These are phyloP conservation scores for Spea multiplicata DNA, from an alignment of 2,113 vertebrate species.

Conservation along the genomic window DNA sequence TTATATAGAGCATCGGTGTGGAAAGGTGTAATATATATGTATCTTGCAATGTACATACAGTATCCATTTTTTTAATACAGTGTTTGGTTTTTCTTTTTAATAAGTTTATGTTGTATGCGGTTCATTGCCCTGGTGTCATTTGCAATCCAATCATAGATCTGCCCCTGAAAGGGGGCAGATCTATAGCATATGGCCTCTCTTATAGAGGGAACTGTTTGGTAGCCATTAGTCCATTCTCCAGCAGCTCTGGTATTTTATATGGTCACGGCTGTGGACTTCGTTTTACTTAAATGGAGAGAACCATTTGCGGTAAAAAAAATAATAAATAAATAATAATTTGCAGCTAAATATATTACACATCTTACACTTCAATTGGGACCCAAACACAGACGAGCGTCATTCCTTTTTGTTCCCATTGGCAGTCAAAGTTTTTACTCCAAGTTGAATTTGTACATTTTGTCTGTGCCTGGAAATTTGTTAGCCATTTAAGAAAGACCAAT, in stretches of 20 bases:
- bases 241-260: background rate
- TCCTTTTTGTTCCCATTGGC: background rate
- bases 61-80: too few relatives aligned
- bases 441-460: background rate
- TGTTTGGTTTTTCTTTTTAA: too few relatives aligned
- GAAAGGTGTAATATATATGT: too few relatives aligned
- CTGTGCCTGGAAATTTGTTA: slow-evolving; percentile 12
- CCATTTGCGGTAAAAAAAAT: background rate
- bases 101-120: too few relatives aligned
- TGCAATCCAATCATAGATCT: too few relatives aligned
- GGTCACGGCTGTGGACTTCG: background rate
- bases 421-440: background rate
- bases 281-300: background rate
- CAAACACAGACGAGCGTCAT: background rate
- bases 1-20: too few relatives aligned
- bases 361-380: background rate
- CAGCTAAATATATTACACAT: background rate
- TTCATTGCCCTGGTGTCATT: too few relatives aligned
- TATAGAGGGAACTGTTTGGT: background rate
- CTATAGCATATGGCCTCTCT: too few relatives aligned
- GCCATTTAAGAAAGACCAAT: slow-evolving; percentile 6
- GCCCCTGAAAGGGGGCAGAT: too few relatives aligned
- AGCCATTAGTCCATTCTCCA: background rate
- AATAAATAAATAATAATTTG: background rate
- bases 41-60: too few relatives aligned